Percentiles rank a stretch among this genome's conserved stretches.
These are phyloP conservation scores for Chrysina gloriosa DNA, from an alignment of 2,888 invertebrate genomes.

Conservation along the genomic window DNA sequence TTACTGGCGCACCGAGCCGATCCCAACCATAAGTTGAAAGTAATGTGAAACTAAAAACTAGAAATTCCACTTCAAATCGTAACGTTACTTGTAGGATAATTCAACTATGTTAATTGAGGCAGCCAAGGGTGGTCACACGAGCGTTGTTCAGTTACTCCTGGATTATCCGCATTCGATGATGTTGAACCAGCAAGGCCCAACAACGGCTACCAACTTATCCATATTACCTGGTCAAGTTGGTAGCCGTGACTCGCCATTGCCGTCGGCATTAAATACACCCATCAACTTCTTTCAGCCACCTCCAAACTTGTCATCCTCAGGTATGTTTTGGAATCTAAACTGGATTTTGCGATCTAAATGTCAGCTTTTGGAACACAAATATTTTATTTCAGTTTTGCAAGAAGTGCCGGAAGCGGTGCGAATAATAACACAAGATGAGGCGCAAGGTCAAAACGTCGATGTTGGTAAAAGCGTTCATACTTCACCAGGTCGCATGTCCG, in stretches of 20 bases:
- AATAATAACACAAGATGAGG: constrained; percentile 68
- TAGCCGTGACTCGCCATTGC: constrained; percentile 60
- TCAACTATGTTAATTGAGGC: constrained; percentile 99
- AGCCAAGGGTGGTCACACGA: constrained; percentile 96
- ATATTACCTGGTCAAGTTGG: constrained; percentile 61
- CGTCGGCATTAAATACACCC: constrained; percentile 54
- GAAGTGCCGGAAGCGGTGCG: constrained; percentile 72
- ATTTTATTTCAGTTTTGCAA: constrained; percentile 65
- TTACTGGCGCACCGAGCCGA: constrained; percentile 92
- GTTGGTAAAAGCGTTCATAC: constrained; percentile 55
- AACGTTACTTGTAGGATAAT: constrained; percentile 76
- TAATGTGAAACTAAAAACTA: constrained; percentile 54
- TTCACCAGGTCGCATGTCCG: constrained; percentile 66
- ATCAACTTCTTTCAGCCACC: constrained; percentile 64
- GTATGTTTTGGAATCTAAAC: too few relatives aligned
- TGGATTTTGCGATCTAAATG: too few relatives aligned
- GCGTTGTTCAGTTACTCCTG: constrained; percentile 92
- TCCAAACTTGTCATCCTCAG: constrained; percentile 57
- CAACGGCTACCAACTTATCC: constrained; percentile 60
- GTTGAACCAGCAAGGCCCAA: constrained; percentile 68
- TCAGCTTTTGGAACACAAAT: constrained; percentile 42
- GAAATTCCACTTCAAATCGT: not conserved
- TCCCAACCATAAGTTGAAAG: constrained; percentile 95
- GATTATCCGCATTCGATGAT: constrained; percentile 92
- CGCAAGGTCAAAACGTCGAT: constrained; percentile 50